Conservation (phyloP, 2,797 vertebrate genomes). For the Enteromius argenteus region DNA sequence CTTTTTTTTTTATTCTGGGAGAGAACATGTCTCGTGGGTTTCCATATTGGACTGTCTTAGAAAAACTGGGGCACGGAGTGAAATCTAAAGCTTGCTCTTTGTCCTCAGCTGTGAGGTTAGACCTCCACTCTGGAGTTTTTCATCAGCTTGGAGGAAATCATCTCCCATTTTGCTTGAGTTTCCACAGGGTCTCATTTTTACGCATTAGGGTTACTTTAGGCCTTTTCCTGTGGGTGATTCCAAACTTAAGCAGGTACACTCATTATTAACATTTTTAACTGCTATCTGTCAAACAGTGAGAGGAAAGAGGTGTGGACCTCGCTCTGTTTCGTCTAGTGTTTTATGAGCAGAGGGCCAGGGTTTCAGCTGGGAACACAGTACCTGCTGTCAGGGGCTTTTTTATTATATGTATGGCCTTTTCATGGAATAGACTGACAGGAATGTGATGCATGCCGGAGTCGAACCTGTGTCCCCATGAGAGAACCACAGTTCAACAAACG, state of each 20-base stretch:
- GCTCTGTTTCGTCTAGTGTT: constrained; percentile 34
- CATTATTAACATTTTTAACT: neutral
- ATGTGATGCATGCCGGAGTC: constrained; percentile 2
- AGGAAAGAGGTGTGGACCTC: constrained; percentile 46
- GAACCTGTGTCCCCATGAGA: neutral
- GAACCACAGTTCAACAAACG: neutral
- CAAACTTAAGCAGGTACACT: constrained; percentile 35
- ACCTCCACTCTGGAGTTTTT: constrained; percentile 6
- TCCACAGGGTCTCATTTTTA: neutral
- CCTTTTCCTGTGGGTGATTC: constrained; percentile 8
- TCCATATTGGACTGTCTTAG: neutral
- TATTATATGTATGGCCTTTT: neutral
- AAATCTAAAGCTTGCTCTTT: constrained; percentile 27
- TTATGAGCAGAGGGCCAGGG: constrained; percentile 46
- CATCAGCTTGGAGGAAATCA: neutral
- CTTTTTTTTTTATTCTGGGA: neutral
- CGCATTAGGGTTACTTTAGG: neutral
- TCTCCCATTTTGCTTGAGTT: neutral
- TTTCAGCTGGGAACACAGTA: constrained; percentile 51
- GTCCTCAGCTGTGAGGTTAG: constrained; percentile 22
- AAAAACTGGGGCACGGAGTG: constrained; percentile 22
- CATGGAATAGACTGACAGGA: neutral
- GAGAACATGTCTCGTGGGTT: neutral
- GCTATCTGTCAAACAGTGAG: constrained; percentile 48
- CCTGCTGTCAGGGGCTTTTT: constrained; percentile 7